Percentiles rank a stretch among this genome's conserved stretches.
Evolutionary conservation across 2,797 vertebrate species (phyloP).

Genomic region (Tragopan temminckii): DNA sequence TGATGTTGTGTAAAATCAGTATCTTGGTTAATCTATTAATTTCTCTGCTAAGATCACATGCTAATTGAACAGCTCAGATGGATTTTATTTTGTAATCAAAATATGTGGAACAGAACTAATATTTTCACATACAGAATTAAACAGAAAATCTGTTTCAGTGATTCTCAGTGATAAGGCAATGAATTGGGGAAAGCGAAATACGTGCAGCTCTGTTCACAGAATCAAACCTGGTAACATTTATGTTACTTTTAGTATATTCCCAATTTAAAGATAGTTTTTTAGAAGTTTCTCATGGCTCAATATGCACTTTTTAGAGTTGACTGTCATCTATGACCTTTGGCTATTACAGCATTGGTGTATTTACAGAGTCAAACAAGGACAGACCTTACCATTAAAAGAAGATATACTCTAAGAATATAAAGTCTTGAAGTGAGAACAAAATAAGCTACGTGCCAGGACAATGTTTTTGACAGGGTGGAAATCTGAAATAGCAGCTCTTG

Average conservation of each 20-base stretch:
- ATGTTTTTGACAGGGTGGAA: slow-evolving; percentile 90
- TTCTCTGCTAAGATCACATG: neutral
- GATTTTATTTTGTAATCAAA: neutral
- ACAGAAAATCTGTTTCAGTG: neutral
- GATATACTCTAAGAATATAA: neutral
- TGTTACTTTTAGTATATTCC: neutral
- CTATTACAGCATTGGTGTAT: neutral
- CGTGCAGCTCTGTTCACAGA: neutral
- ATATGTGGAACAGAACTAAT: neutral
- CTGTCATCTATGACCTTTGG: neutral
- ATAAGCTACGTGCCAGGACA: slow-evolving; percentile 81
- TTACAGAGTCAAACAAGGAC: neutral
- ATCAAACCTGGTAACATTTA: neutral
- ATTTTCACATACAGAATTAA: neutral
- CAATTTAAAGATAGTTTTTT: neutral
- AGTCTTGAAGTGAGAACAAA: slow-evolving; percentile 15
- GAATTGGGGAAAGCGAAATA: neutral
- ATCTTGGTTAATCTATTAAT: neutral
- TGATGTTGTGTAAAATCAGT: neutral
- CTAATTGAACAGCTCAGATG: neutral
- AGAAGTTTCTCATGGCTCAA: too few relatives aligned
- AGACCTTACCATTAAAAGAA: neutral
- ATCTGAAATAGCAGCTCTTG: slow-evolving; percentile 91
- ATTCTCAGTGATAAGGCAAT: neutral
- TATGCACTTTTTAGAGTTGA: too few relatives aligned